phyloP scores from a whole-genome alignment of 2,113 vertebrate species.

The Perccottus glenii region DNA sequence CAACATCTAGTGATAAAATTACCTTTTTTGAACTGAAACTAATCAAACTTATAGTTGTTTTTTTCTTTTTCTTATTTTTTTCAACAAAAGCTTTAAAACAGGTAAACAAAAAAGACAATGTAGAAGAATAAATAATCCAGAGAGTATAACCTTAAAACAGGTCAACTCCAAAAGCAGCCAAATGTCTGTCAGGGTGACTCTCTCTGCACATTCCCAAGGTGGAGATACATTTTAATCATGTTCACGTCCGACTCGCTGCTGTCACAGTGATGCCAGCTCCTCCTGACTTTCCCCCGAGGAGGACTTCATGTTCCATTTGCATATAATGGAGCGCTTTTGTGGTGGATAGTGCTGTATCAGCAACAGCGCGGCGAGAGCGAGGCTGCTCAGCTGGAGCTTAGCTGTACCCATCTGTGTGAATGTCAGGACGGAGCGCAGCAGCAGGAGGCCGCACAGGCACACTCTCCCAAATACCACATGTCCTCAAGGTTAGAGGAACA shows the following conservation, averaged over 20 bases:
- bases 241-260: neutral
- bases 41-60: too few relatives aligned
- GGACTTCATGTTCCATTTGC: neutral
- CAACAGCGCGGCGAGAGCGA: constrained; percentile 19
- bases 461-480: constrained; percentile 33
- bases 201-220: neutral
- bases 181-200: neutral
- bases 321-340: neutral
- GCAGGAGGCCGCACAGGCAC: constrained; percentile 15
- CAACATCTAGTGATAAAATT: too few relatives aligned
- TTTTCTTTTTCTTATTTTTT: too few relatives aligned
- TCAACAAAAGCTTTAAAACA: too few relatives aligned
- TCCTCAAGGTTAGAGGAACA: constrained; percentile 25
- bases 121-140: too few relatives aligned
- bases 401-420: constrained; percentile 43
- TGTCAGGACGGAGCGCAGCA: constrained; percentile 49
- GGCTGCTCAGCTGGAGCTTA: constrained; percentile 50
- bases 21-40: too few relatives aligned
- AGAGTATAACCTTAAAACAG: neutral
- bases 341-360: constrained; percentile 18
- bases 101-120: too few relatives aligned
- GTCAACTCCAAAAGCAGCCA: neutral
- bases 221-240: neutral
- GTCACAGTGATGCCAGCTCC: neutral
- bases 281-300: neutral